Evolutionary conservation across 2,888 invertebrate species (phyloP).

Genomic region (Odontocolon sp.): DNA sequence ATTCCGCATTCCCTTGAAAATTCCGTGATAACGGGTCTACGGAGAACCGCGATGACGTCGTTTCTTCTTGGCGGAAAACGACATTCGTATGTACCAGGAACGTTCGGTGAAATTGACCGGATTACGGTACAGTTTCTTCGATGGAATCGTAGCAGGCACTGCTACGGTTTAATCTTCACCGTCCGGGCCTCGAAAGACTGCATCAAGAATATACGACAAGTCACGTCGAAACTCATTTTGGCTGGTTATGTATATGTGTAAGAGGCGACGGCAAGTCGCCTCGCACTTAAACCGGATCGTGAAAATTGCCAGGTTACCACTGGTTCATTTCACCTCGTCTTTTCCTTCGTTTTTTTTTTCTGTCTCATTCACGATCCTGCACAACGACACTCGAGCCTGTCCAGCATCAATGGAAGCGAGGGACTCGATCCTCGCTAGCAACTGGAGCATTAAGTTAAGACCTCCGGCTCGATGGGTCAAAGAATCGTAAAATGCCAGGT

Average conservation of each 20-base stretch:
- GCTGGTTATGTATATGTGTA: neutral
- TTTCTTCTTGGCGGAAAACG: no score
- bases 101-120: no score
- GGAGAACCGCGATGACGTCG: no score
- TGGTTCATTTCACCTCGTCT: neutral
- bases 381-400: neutral
- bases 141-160: no score
- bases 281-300: neutral
- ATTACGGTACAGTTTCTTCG: no score
- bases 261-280: neutral
- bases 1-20: neutral
- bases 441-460: conserved; percentile 17
- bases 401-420: neutral
- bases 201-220: neutral
- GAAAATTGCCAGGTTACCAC: conserved; percentile 8
- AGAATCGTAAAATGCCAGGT: conserved; percentile 23
- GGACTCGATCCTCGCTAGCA: neutral
- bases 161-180: neutral
- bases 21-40: neutral
- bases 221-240: neutral
- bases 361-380: neutral
- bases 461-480: neutral
- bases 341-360: neutral
- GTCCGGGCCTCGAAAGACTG: no score
- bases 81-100: no score